Evolutionary conservation across 2,113 vertebrate genomes (phyloP).

Genomic region (Chascanopsetta lugubris): DNA sequence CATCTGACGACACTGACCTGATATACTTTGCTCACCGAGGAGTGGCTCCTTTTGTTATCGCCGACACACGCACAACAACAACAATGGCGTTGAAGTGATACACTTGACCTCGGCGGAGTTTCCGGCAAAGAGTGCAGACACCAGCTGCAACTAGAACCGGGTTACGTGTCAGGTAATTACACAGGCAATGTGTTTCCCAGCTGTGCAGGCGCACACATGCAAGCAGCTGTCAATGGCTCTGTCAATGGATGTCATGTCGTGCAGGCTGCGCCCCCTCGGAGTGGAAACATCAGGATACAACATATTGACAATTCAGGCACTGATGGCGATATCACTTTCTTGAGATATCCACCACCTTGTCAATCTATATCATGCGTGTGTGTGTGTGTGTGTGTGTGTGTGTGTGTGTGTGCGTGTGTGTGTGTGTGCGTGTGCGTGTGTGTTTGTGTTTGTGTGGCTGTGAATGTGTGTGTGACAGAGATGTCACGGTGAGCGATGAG

Average conservation of each 20-base stretch:
- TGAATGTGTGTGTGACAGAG: conserved; percentile 50
- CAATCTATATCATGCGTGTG: conserved; percentile 8
- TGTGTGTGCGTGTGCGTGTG: conserved; percentile 22
- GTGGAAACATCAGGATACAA: background rate
- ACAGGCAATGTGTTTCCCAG: background rate
- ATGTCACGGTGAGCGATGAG: conserved; percentile 65
- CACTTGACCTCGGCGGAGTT: conserved; percentile 38
- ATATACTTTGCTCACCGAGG: conserved; percentile 47
- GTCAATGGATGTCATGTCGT: background rate
- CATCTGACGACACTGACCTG: conserved; percentile 51
- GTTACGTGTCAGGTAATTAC: background rate
- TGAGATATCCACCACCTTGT: background rate
- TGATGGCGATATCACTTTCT: conserved; percentile 14
- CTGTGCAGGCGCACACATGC: too few relatives aligned
- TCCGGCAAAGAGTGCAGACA: background rate
- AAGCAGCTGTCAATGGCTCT: background rate
- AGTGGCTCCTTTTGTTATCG: conserved; percentile 51
- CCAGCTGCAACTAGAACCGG: background rate
- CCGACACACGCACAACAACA: conserved; percentile 14
- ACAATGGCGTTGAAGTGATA: conserved; percentile 32
- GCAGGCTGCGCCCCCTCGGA: background rate
- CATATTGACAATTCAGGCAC: background rate
- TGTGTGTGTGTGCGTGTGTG: conserved; percentile 2
- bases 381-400: background rate
- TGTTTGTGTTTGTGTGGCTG: too few relatives aligned